A percentile compares a stretch with the other conserved stretches of the same genome.
These are phyloP conservation scores for Mizuhopecten yessoensis DNA, from an alignment of 1,140 invertebrate species.

Conservation along the genomic window DNA sequence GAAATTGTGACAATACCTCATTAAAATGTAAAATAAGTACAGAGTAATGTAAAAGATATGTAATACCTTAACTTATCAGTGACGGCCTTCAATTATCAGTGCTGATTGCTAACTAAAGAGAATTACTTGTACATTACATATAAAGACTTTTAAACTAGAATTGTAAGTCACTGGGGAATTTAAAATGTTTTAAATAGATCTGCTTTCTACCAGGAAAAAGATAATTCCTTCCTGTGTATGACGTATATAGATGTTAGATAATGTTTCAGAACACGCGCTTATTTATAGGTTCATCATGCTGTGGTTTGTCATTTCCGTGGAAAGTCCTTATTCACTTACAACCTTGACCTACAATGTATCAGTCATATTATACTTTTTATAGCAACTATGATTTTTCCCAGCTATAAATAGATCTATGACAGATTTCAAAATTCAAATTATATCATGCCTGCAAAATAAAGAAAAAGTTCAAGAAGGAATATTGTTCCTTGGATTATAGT, in stretches of 20 bases:
- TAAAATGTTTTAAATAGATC: neutral
- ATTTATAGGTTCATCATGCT: neutral
- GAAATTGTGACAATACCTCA: too few relatives aligned
- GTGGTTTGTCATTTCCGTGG: neutral
- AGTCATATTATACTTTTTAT: neutral
- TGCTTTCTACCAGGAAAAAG: neutral
- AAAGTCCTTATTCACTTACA: neutral
- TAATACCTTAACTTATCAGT: too few relatives aligned
- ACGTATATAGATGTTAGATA: neutral
- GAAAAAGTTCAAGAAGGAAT: too few relatives aligned
- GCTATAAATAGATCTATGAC: neutral
- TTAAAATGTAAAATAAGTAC: too few relatives aligned
- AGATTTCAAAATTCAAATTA: too few relatives aligned
- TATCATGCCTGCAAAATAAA: too few relatives aligned
- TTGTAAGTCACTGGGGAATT: neutral
- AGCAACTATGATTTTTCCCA: neutral
- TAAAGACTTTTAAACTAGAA: neutral
- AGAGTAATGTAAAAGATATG: too few relatives aligned
- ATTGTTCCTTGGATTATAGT: too few relatives aligned
- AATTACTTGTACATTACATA: neutral
- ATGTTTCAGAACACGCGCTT: neutral
- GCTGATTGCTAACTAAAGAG: too few relatives aligned
- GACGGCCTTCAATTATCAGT: too few relatives aligned
- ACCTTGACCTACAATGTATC: neutral
- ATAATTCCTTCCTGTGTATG: neutral